A percentile compares a stretch with the other conserved stretches of the same genome.
Evolutionary conservation across 2,113 vertebrate species (phyloP).

Genomic region (Pseudorectes ferrugineus): DNA sequence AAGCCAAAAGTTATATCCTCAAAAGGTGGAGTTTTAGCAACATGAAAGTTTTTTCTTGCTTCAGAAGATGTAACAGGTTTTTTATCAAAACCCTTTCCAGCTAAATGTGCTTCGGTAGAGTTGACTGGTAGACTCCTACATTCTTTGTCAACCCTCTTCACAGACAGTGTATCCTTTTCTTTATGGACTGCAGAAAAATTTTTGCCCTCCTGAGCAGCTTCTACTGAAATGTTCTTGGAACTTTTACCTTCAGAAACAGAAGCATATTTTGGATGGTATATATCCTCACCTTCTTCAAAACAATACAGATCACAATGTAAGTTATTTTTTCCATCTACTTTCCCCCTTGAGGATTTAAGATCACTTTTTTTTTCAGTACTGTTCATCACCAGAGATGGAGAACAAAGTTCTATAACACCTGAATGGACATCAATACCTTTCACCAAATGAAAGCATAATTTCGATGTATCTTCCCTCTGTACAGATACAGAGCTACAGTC

Average conservation of each 20-base stretch:
- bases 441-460: constrained; percentile 13
- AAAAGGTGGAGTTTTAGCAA: not conserved
- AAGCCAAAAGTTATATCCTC: not conserved
- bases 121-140: not conserved
- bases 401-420: constrained; percentile 33
- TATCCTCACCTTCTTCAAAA: not conserved
- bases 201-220: not conserved
- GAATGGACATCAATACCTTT: constrained; percentile 19
- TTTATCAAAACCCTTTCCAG: not conserved
- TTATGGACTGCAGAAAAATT: not conserved
- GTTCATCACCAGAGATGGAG: constrained; percentile 7
- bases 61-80: not conserved
- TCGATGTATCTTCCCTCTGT: constrained; percentile 18
- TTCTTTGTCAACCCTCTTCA: not conserved
- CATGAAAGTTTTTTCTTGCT: not conserved
- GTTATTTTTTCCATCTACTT: constrained; percentile 4
- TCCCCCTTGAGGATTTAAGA: not conserved
- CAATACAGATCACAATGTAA: not conserved
- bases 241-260: not conserved
- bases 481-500: not conserved
- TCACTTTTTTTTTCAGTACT: not conserved
- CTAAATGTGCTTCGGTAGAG: not conserved
- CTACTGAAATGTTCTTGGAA: not conserved
- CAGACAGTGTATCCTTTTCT: not conserved
- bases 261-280: not conserved